Conservation (phyloP, 2,113 vertebrate species). For the Dasyornis broadbenti region DNA sequence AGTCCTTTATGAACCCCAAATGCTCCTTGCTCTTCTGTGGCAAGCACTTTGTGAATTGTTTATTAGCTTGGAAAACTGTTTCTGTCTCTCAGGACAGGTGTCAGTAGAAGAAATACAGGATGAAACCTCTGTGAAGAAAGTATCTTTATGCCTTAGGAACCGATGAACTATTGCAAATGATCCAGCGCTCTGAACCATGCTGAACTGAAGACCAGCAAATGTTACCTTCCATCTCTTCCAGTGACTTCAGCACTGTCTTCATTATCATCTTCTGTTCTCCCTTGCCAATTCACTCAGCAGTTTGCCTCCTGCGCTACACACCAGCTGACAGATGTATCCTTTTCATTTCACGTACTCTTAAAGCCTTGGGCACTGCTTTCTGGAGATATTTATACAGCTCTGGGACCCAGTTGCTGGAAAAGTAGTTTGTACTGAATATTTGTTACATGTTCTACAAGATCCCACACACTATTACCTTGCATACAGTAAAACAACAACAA, state of each 20-base stretch:
- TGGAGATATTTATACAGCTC: constrained; percentile 40
- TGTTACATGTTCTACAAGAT: constrained; percentile 51
- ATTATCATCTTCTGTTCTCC: constrained; percentile 24
- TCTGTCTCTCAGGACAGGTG: neutral
- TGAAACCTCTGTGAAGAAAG: neutral
- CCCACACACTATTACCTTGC: constrained; percentile 2
- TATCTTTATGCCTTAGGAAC: constrained; percentile 22
- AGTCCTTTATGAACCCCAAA: constrained; percentile 15
- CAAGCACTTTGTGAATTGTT: constrained; percentile 25
- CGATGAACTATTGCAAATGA: neutral
- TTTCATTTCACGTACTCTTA: constrained; percentile 55
- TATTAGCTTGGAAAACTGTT: constrained; percentile 32
- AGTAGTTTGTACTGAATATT: constrained; percentile 60
- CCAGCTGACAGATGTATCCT: constrained; percentile 41
- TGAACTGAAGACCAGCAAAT: constrained; percentile 17
- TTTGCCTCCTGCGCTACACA: constrained; percentile 34
- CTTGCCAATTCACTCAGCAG: constrained; percentile 24
- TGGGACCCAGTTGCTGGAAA: constrained; percentile 24
- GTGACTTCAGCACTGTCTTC: constrained; percentile 40
- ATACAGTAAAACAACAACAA: neutral
- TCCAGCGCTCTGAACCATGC: neutral
- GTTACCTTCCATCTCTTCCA: constrained; percentile 33
- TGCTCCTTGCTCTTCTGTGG: neutral
- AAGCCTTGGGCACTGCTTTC: constrained; percentile 40
- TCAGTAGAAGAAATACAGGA: neutral